A percentile compares a stretch with the other conserved stretches of the same genome.
These are phyloP conservation scores for Myotis brandtii DNA, from an alignment of 2,113 vertebrate genomes.

Conservation along the genomic window DNA sequence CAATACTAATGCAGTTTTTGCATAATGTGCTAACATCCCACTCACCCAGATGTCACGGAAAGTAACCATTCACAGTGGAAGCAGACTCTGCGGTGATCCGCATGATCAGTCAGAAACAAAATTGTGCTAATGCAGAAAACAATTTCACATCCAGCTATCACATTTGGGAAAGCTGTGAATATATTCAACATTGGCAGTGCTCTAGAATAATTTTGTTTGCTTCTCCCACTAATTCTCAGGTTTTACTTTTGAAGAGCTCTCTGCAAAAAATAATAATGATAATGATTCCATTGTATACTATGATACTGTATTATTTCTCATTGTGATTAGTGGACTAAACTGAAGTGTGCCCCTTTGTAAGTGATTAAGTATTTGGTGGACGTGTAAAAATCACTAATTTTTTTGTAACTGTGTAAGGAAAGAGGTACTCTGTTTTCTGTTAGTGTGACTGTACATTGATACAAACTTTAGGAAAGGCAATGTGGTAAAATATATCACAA, in stretches of 20 bases:
- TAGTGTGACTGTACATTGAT: not conserved
- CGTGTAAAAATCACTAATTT: not conserved
- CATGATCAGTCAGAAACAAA: not conserved
- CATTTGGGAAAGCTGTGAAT: not conserved
- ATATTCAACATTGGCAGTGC: slow-evolving; percentile 27
- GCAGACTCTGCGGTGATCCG: slow-evolving; percentile 48
- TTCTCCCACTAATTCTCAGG: not conserved
- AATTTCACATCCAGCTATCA: slow-evolving; percentile 49
- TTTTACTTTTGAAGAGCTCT: slow-evolving; percentile 41
- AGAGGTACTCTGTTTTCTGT: not conserved
- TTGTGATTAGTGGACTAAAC: not conserved
- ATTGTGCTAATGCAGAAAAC: slow-evolving; percentile 43
- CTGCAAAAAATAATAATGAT: not conserved
- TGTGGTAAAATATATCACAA: not conserved
- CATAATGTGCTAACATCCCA: slow-evolving; percentile 54
- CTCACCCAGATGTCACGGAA: slow-evolving; percentile 68
- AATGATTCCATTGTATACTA: not conserved
- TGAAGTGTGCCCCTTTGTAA: not conserved
- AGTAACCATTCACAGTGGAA: slow-evolving; percentile 57
- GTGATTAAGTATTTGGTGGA: not conserved
- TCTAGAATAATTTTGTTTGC: slow-evolving; percentile 54
- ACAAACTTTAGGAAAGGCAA: not conserved
- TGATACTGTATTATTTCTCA: not conserved
- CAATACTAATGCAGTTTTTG: slow-evolving; percentile 23
- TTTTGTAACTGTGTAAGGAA: not conserved